phyloP scores from a whole-genome alignment of 2,797 vertebrate species.

The Microctenopoma stevenorrisi region DNA sequence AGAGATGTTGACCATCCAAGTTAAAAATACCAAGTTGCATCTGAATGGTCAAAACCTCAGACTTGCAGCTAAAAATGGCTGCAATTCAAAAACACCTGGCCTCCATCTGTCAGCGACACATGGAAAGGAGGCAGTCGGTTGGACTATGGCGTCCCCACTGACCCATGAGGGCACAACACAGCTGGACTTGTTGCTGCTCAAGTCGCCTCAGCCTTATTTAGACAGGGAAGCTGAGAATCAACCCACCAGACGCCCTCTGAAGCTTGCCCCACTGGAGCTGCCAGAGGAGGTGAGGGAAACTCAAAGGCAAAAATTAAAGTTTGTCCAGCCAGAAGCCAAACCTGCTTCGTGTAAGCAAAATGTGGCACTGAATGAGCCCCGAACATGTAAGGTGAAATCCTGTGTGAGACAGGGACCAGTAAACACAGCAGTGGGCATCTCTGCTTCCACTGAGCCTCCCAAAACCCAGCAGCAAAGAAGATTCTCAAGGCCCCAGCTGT shows the following conservation, averaged over 20 bases:
- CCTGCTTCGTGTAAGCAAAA: constrained; percentile 60
- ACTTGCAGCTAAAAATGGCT: constrained; percentile 78
- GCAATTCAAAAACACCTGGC: constrained; percentile 70
- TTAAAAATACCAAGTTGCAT: constrained; percentile 78
- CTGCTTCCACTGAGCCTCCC: constrained; percentile 30
- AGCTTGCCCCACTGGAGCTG: constrained; percentile 84
- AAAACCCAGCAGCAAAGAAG: constrained; percentile 46
- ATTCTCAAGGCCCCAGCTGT: constrained; percentile 43
- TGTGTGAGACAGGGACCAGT: constrained; percentile 20
- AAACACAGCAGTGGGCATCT: constrained; percentile 28
- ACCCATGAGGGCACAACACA: constrained; percentile 48
- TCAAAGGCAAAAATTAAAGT: constrained; percentile 82
- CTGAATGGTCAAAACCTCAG: constrained; percentile 74
- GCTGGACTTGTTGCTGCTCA: constrained; percentile 47
- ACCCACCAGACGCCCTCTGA: constrained; percentile 75
- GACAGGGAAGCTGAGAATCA: constrained; percentile 55
- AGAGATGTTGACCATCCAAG: constrained; percentile 67
- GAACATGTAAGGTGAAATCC: constrained; percentile 44
- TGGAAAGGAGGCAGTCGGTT: constrained; percentile 52
- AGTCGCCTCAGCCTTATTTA: constrained; percentile 29
- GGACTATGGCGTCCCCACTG: constrained; percentile 39
- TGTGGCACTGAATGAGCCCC: constrained; percentile 37
- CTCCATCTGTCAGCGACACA: constrained; percentile 65
- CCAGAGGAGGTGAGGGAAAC: constrained; percentile 80
- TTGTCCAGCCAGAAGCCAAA: constrained; percentile 70